Evolutionary conservation across 2,113 vertebrate species (phyloP).

Genomic region (Jacana jacana): DNA sequence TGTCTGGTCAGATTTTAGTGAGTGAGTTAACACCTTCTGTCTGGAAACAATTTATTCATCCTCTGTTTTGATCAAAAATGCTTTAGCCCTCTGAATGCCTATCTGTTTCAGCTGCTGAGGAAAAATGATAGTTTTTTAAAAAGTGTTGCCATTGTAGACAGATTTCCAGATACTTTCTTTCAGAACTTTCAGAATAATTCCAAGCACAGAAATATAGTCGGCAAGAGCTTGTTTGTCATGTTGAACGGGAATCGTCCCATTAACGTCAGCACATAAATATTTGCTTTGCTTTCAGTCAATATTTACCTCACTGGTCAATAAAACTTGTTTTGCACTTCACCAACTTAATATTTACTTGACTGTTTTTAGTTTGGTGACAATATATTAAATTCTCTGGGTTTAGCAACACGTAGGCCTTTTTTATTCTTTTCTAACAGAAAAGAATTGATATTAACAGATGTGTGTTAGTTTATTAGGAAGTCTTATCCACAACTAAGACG

Average conservation of each 20-base stretch:
- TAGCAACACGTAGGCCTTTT: neutral
- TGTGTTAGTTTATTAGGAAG: neutral
- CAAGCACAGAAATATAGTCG: neutral
- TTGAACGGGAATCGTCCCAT: neutral
- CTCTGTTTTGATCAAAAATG: neutral
- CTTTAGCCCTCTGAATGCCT: neutral
- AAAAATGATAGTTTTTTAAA: neutral
- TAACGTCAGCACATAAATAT: slow-evolving; percentile 38
- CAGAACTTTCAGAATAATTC: neutral
- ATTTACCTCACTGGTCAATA: slow-evolving; percentile 42
- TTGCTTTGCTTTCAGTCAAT: slow-evolving; percentile 49
- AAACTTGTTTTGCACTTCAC: slow-evolving; percentile 34
- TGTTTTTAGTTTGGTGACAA: slow-evolving; percentile 11
- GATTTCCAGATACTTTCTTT: neutral
- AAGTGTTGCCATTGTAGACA: neutral
- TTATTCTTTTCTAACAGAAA: neutral
- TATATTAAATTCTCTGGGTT: neutral
- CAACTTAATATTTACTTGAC: slow-evolving; percentile 42
- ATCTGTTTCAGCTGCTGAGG: neutral
- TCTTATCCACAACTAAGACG: neutral
- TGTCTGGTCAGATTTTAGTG: neutral
- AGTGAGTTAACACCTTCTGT: neutral
- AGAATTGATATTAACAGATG: neutral
- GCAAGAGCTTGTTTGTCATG: neutral
- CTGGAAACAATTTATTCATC: neutral